Percentiles rank a stretch among this genome's conserved stretches.
Conservation (phyloP, 1,140 invertebrate species). For the Atta texana region DNA sequence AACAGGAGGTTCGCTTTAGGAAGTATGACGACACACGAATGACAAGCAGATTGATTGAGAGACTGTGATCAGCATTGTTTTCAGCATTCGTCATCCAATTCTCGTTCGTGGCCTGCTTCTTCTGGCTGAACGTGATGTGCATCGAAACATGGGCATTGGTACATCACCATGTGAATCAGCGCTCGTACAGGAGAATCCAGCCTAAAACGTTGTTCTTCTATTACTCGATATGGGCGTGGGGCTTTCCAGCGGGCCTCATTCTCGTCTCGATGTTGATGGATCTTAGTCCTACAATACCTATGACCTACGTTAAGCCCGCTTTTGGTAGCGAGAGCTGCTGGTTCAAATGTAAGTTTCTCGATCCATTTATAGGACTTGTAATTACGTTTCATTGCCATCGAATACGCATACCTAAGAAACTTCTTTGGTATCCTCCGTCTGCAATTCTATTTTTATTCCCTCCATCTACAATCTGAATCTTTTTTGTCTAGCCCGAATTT, state of each 20-base stretch:
- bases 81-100: slow-evolving; percentile 90
- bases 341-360: slow-evolving; percentile 85
- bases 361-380: neutral
- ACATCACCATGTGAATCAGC: slow-evolving; percentile 77
- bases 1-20: slow-evolving; percentile 1
- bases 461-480: too few relatives aligned
- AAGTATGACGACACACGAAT: slow-evolving; percentile 6
- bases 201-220: slow-evolving; percentile 86
- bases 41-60: slow-evolving; percentile 16
- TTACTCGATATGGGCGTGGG: slow-evolving; percentile 88
- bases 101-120: slow-evolving; percentile 92
- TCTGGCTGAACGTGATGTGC: slow-evolving; percentile 93
- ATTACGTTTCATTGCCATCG: neutral
- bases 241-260: slow-evolving; percentile 84
- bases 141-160: slow-evolving; percentile 89
- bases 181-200: slow-evolving; percentile 63
- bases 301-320: slow-evolving; percentile 85
- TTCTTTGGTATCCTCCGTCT: too few relatives aligned
- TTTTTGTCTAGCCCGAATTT: too few relatives aligned
- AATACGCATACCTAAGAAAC: neutral
- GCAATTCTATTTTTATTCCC: too few relatives aligned
- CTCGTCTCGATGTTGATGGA: slow-evolving; percentile 85
- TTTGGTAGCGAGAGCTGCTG: slow-evolving; percentile 85
- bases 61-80: slow-evolving; percentile 55
- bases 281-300: slow-evolving; percentile 83